A percentile compares a stretch with the other conserved stretches of the same genome.
These are phyloP conservation scores for Megathymus violae DNA, from an alignment of 1,140 invertebrate species.

Conservation along the genomic window DNA sequence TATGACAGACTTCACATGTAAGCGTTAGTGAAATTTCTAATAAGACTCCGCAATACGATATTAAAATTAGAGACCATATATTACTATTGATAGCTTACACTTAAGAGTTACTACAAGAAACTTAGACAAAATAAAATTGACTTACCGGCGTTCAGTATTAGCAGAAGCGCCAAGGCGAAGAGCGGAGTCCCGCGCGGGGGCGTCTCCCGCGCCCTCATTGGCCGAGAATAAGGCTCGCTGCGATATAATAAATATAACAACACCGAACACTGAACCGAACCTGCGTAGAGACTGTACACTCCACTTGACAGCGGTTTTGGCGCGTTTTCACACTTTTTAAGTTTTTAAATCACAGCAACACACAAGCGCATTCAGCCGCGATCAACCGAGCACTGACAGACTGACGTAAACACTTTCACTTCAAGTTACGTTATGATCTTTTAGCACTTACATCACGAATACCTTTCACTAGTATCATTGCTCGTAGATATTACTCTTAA, in stretches of 20 bases:
- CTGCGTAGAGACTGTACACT: slow-evolving; percentile 38
- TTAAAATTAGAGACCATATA: too few species aligned
- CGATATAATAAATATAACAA: slow-evolving; percentile 63
- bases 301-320: slow-evolving; percentile 38
- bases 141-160: slow-evolving; percentile 65
- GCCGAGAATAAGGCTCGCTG: slow-evolving; percentile 55
- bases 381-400: slow-evolving; percentile 7
- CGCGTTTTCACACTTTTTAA: slow-evolving; percentile 32
- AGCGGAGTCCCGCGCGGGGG: slow-evolving; percentile 58
- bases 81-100: too few species aligned
- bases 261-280: slow-evolving; percentile 43
- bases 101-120: neutral
- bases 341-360: neutral
- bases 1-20: too few species aligned
- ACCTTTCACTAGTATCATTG: slow-evolving; percentile 13
- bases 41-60: too few species aligned
- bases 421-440: slow-evolving; percentile 10
- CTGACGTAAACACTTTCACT: slow-evolving; percentile 21
- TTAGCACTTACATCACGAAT: slow-evolving; percentile 18
- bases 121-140: slow-evolving; percentile 39
- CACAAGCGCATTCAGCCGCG: slow-evolving; percentile 8
- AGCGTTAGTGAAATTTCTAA: too few species aligned
- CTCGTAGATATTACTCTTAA: slow-evolving; percentile 8
- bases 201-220: slow-evolving; percentile 68
- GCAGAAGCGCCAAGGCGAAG: slow-evolving; percentile 51